These are phyloP conservation scores for Marcusenius ussheri DNA, from an alignment of 2,113 vertebrate species.

Conservation along the genomic window DNA sequence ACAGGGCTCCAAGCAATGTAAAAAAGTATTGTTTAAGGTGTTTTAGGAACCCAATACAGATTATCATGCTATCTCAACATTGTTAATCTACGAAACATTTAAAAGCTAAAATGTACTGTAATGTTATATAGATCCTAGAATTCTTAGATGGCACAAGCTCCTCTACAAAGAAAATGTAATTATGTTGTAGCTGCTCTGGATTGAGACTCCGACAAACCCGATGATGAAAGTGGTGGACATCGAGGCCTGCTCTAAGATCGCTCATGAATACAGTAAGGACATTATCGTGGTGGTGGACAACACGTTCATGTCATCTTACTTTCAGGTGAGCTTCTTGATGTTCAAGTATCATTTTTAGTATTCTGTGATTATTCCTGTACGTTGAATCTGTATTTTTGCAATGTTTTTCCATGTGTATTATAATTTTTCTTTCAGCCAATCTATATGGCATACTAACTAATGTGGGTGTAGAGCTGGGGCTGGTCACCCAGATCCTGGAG, in stretches of 20 bases:
- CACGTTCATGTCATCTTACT: constrained; percentile 91
- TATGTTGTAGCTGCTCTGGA: constrained; percentile 75
- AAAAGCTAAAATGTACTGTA: background rate
- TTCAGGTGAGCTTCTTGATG: constrained; percentile 71
- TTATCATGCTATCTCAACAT: background rate
- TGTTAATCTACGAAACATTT: background rate
- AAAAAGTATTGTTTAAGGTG: background rate
- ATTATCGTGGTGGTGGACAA: constrained; percentile 86
- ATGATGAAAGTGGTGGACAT: constrained; percentile 82
- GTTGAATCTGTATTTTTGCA: background rate
- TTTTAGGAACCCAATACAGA: background rate
- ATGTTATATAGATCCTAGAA: background rate
- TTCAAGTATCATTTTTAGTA: background rate
- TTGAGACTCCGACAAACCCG: constrained; percentile 89
- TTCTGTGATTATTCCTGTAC: background rate
- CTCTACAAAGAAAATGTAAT: background rate
- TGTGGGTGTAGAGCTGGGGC: background rate
- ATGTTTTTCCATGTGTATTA: background rate
- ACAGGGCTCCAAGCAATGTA: background rate
- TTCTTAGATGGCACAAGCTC: background rate
- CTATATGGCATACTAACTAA: background rate
- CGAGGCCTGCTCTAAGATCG: constrained; percentile 61
- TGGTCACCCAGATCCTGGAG: background rate
- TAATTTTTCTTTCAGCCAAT: background rate
- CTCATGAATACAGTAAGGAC: constrained; percentile 61